These are phyloP conservation scores for Laticauda laticaudata DNA, from an alignment of 2,113 vertebrate genomes.

Conservation along the genomic window DNA sequence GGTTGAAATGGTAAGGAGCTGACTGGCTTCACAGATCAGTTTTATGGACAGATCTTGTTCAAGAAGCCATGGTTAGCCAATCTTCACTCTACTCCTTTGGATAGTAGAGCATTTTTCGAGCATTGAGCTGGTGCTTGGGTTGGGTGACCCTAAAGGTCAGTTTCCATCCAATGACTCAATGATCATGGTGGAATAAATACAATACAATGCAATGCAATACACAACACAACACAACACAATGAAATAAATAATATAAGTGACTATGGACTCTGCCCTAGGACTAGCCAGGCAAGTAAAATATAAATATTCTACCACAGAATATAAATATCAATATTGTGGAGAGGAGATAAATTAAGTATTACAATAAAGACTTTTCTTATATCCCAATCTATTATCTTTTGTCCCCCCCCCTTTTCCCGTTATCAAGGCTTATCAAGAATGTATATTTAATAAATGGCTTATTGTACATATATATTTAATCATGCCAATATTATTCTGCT, in stretches of 20 bases:
- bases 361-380: neutral
- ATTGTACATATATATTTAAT: neutral
- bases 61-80: neutral
- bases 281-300: neutral
- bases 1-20: slow-evolving; percentile 84
- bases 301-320: neutral
- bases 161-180: neutral
- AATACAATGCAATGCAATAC: neutral
- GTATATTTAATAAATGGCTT: neutral
- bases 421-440: neutral
- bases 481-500: neutral
- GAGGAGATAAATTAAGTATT: neutral
- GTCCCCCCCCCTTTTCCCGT: rapidly evolving
- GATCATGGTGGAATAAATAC: neutral
- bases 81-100: neutral
- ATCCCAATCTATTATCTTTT: neutral
- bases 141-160: neutral
- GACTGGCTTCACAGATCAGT: neutral
- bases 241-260: neutral
- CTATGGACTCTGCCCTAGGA: neutral
- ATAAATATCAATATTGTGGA: neutral
- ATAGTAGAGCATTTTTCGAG: neutral
- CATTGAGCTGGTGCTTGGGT: neutral
- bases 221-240: neutral
- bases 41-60: neutral